Percentiles rank a stretch among this genome's conserved stretches.
phyloP scores from a whole-genome alignment of 1,140 invertebrate genomes.

The Hyles euphorbiae region DNA sequence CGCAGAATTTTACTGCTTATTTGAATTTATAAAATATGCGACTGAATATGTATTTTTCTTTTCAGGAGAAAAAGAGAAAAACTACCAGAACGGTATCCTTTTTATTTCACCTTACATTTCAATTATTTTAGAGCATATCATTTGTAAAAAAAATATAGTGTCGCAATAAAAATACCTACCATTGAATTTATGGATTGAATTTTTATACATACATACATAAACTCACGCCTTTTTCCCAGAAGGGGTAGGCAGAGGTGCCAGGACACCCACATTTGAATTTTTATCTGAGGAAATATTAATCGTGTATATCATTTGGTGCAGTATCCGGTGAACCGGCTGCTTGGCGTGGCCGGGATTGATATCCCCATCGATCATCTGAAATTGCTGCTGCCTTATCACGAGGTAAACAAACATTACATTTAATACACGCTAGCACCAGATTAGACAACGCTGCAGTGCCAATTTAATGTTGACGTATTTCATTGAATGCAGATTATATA shows the following conservation, averaged over 20 bases:
- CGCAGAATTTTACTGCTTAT: background rate
- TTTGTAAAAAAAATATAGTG: no score
- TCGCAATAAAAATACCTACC: no score
- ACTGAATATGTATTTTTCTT: slow-evolving; percentile 17
- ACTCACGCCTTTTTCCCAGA: no score
- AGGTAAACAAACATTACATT: slow-evolving; percentile 28
- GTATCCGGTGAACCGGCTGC: slow-evolving; percentile 61
- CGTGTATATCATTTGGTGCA: slow-evolving; percentile 16
- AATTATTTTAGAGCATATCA: no score
- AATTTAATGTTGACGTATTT: no score
- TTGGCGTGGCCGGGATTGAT: slow-evolving; percentile 62
- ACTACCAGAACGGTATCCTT: slow-evolving; percentile 52
- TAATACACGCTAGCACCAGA: background rate
- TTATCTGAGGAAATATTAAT: no score
- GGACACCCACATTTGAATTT: no score
- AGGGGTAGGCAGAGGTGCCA: no score
- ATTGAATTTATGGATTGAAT: no score
- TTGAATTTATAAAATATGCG: background rate
- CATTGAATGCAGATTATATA: no score
- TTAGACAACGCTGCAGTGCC: background rate
- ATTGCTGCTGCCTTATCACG: slow-evolving; percentile 52
- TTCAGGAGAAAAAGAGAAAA: slow-evolving; percentile 60
- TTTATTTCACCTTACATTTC: no score
- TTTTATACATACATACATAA: no score
- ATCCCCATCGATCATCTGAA: slow-evolving; percentile 64